Base-by-base conservation (phyloP, 2,113 vertebrate genomes). In the Leiothrix lutea region DNA sequence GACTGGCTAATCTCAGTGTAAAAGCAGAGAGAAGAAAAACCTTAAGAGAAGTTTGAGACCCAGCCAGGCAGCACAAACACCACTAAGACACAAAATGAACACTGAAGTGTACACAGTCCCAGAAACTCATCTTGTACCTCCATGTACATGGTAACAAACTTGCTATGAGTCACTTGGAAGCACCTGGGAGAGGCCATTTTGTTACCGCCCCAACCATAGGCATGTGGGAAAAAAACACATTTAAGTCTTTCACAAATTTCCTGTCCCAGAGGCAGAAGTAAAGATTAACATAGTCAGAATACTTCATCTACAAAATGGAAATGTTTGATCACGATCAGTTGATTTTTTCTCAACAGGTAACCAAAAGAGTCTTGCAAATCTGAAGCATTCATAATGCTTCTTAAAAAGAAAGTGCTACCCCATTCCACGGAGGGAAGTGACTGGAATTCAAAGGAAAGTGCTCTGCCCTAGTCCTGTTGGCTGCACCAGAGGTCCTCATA, bases 271-370 rank as follows among this genome's bases (percentile, higher is more conserved):
- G 24, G n/a, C 13, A 72, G 35, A 93, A 38, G 23, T 33, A 64
- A 72, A 73, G 50, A 72, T n/a, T 26, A 77, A n/a, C 11, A 40
- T 1, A 0, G 57, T 31, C 31, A 18, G 20, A 85, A 61, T 6
- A 51, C 6, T 60, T 70, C 38, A 92, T 5, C 26, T 36, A 48
- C 19, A 71, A 70, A 88, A 77, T 10, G 15, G 4, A 88, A 88
- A 48, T 0, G 0, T 14, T 69, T 57, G 21, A 66, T n/a, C 22
- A 56, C 1, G 1, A 80, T 13, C 13, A n/a, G 12, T 50, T 83
- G 17, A 7, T 15, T 67, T 54, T 45, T 62, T 35, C 38, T 66
- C 35, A 60, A 58, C 62, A 74, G 5, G 11, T 56, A 60, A 51
- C 60, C 40, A 71, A 29, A 85, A 70, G 12, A 80, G 25, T 61